Evolutionary conservation across 92 coral and sea anemone genomes (phyloP).

Genomic region (Epizoanthus illoricatus): DNA sequence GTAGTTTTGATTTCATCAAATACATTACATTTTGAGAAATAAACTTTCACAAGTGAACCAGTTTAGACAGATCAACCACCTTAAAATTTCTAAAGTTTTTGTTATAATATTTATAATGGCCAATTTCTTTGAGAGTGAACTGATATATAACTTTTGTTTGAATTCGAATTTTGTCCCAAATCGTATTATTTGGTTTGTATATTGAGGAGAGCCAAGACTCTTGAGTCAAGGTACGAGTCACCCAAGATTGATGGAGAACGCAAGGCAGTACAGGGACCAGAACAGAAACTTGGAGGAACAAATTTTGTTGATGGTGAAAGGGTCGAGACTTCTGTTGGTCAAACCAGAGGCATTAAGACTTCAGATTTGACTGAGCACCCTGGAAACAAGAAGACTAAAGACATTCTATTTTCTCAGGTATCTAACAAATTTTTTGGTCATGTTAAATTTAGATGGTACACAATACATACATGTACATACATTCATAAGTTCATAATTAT

Average conservation of each 20-base stretch:
- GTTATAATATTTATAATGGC: no score
- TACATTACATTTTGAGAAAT: no score
- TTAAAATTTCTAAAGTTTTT: no score
- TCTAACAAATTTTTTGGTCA: not conserved
- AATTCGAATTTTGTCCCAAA: not conserved
- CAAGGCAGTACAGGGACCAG: constrained; percentile 10
- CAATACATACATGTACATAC: no score
- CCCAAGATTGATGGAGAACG: not conserved
- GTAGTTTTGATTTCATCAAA: no score
- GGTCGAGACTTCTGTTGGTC: not conserved
- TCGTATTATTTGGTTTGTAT: not conserved
- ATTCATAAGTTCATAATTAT: no score
- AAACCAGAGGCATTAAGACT: constrained; percentile 6
- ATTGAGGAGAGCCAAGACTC: constrained; percentile 7
- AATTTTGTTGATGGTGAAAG: constrained; percentile 14
- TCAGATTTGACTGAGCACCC: constrained; percentile 57
- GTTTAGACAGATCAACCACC: no score
- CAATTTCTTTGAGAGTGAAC: no score
- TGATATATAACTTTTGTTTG: no score
- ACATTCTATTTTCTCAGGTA: constrained; percentile 68
- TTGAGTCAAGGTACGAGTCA: constrained; percentile 10
- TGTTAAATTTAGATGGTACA: no score
- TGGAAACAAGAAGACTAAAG: constrained; percentile 65
- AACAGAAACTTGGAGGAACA: constrained; percentile 2
- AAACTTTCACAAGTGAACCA: no score